These are phyloP conservation scores for Nezara viridula DNA, from an alignment of 2,888 invertebrate genomes.

Conservation along the genomic window DNA sequence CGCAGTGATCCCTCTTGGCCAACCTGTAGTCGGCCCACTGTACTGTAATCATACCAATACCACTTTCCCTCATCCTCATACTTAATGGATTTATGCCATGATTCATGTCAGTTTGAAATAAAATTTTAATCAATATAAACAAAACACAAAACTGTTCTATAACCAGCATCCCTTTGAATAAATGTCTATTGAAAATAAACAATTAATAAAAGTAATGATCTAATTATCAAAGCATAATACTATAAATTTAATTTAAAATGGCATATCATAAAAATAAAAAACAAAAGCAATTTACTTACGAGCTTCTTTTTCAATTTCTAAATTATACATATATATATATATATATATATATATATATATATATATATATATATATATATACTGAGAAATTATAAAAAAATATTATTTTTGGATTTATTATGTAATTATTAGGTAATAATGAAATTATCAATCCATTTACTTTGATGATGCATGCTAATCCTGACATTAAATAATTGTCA, in stretches of 20 bases:
- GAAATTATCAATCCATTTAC: not conserved
- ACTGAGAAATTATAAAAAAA: not conserved
- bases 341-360: not conserved
- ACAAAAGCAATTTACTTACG: not conserved
- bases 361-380: not conserved
- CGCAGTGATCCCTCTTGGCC: conserved; percentile 69
- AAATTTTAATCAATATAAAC: not conserved
- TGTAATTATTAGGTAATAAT: not conserved
- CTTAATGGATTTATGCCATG: conserved; percentile 40
- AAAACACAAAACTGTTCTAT: not conserved
- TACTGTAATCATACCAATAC: conserved; percentile 66
- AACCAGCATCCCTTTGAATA: conserved; percentile 45
- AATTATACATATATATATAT: not conserved
- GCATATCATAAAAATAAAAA: not conserved
- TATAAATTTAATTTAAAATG: not conserved
- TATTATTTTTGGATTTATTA: not conserved
- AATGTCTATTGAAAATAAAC: not conserved
- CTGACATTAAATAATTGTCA: not conserved
- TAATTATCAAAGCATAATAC: not conserved
- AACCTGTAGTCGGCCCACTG: conserved; percentile 67
- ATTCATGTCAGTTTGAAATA: not conserved
- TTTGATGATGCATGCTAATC: not conserved
- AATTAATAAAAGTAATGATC: not conserved
- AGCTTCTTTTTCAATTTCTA: not conserved
- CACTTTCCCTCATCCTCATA: conserved; percentile 59